These are phyloP conservation scores for Alectura lathami DNA, from an alignment of 2,113 vertebrate genomes.

Conservation along the genomic window DNA sequence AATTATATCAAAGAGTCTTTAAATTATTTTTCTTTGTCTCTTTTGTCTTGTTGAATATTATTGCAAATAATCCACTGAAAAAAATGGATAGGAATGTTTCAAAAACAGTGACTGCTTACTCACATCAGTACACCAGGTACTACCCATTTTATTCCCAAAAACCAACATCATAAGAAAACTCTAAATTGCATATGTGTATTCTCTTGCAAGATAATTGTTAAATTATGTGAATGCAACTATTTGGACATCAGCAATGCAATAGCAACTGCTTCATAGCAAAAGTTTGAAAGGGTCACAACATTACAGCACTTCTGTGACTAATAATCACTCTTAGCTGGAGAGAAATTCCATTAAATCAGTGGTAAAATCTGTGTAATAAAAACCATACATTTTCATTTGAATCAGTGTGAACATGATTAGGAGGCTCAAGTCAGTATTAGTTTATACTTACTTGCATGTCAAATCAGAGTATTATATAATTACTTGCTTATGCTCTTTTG, in stretches of 20 bases:
- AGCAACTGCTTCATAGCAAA: slow-evolving; percentile 19
- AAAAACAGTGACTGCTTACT: neutral
- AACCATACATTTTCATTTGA: slow-evolving; percentile 66
- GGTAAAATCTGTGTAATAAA: slow-evolving; percentile 64
- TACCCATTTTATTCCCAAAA: neutral
- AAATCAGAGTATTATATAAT: slow-evolving; percentile 67
- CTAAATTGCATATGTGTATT: neutral
- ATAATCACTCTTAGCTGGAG: slow-evolving; percentile 65
- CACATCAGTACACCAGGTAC: neutral
- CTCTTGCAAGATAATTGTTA: slow-evolving; percentile 23
- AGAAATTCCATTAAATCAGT: slow-evolving; percentile 66
- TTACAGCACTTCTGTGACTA: slow-evolving; percentile 55
- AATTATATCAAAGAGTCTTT: neutral
- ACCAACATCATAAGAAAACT: neutral
- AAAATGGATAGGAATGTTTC: neutral
- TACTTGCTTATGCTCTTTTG: slow-evolving; percentile 60
- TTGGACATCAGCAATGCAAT: slow-evolving; percentile 8
- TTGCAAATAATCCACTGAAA: neutral
- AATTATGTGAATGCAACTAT: slow-evolving; percentile 41
- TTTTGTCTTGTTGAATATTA: neutral
- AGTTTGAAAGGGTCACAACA: slow-evolving; percentile 54
- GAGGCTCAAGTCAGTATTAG: slow-evolving; percentile 62
- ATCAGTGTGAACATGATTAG: slow-evolving; percentile 69
- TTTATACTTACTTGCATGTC: slow-evolving; percentile 68
- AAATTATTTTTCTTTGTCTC: neutral